Evolutionary conservation across 2,888 invertebrate genomes (phyloP).

Genomic region (Baccha elongata): DNA sequence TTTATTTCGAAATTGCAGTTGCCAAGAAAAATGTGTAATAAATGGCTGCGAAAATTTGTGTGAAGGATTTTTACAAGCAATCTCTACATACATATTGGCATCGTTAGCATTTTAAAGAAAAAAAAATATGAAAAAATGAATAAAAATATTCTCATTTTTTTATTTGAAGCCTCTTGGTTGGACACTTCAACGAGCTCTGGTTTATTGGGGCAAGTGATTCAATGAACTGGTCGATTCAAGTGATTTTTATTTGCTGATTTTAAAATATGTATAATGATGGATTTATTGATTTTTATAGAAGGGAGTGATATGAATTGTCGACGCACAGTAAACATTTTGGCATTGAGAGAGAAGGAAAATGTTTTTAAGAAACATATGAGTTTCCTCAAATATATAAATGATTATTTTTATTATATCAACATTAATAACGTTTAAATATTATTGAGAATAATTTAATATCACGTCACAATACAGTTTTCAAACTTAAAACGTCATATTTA

Average conservation of each 20-base stretch:
- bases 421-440: too few species aligned
- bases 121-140: neutral
- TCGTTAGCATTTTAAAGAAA: slow-evolving; percentile 13
- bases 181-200: neutral
- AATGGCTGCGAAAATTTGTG: slow-evolving; percentile 21
- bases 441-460: too few species aligned
- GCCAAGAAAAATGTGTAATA: slow-evolving; percentile 35
- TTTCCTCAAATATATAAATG: too few species aligned
- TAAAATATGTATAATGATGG: too few species aligned
- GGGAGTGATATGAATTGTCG: neutral
- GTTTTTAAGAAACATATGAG: too few species aligned
- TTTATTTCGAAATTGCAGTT: slow-evolving; percentile 15
- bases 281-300: neutral
- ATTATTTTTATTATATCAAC: too few species aligned
- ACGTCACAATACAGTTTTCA: too few species aligned
- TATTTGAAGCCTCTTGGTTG: neutral
- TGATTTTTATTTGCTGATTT: too few species aligned
- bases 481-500: too few species aligned
- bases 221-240: neutral
- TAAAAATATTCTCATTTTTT: neutral
- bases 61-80: slow-evolving; percentile 33
- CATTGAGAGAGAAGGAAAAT: too few species aligned
- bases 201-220: neutral
- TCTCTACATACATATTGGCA: too few species aligned
- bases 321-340: neutral